Conservation (phyloP, 2,797 vertebrate genomes). For the Nyctibius grandis region DNA sequence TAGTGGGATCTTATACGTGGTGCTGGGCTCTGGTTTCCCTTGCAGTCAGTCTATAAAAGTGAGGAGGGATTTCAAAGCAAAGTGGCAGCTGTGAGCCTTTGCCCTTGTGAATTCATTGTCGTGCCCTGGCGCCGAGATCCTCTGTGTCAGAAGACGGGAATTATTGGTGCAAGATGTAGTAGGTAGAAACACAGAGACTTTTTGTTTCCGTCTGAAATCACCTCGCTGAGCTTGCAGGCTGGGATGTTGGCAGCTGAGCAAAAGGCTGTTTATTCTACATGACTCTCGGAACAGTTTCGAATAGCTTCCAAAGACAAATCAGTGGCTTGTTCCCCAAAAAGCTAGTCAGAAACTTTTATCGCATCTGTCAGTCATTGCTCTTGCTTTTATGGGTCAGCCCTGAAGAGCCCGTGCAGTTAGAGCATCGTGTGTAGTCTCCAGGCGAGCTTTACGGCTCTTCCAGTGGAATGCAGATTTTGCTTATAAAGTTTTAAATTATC, state of each 20-base stretch:
- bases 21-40: background rate
- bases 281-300: background rate
- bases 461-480: background rate
- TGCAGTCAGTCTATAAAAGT: background rate
- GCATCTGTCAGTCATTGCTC: background rate
- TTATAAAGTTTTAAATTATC: background rate
- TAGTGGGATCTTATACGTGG: background rate
- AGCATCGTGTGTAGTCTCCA: background rate
- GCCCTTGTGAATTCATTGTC: background rate
- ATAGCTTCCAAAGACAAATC: conserved; percentile 21
- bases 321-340: conserved; percentile 25
- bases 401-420: conserved; percentile 18
- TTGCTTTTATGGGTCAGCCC: background rate
- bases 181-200: background rate
- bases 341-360: background rate
- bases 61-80: background rate
- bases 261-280: conserved; percentile 14
- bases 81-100: background rate
- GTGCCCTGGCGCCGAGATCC: background rate
- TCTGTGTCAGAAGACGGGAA: background rate
- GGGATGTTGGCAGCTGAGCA: conserved; percentile 28
- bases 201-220: conserved; percentile 18
- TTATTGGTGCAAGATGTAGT: background rate
- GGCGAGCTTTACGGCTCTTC: background rate
- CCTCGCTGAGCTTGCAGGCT: background rate